These are phyloP conservation scores for Acrocephalus arundinaceus DNA, from an alignment of 2,113 vertebrate genomes.

Conservation along the genomic window DNA sequence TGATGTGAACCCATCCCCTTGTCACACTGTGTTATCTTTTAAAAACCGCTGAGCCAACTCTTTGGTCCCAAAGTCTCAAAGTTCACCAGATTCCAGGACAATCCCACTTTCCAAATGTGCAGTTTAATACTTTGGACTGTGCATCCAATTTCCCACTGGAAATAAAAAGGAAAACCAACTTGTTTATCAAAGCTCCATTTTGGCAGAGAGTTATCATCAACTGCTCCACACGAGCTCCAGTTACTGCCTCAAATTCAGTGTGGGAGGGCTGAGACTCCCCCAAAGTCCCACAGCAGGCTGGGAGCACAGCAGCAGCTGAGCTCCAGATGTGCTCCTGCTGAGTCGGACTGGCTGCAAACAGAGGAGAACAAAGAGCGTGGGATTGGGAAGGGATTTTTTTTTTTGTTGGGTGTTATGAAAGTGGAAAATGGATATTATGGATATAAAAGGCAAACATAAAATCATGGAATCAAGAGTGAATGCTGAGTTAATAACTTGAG, in stretches of 20 bases:
- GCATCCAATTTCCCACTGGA: not conserved
- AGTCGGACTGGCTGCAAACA: not conserved
- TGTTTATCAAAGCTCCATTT: not conserved
- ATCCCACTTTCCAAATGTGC: not conserved
- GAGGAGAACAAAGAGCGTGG: not conserved
- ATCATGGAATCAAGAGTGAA: constrained; percentile 55
- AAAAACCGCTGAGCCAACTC: not conserved
- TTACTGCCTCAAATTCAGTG: not conserved
- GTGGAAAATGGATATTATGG: constrained; percentile 5
- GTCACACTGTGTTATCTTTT: not conserved
- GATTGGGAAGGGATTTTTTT: not conserved
- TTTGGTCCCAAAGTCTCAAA: not conserved
- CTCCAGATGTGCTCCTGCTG: constrained; percentile 39
- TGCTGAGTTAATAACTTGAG: constrained; percentile 36
- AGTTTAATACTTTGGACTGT: not conserved
- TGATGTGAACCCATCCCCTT: not conserved
- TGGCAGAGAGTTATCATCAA: rapidly evolving
- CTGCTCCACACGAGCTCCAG: not conserved
- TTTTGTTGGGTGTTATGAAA: constrained; percentile 9
- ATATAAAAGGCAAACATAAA: constrained; percentile 44
- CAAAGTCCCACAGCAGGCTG: not conserved
- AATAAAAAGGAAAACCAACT: not conserved
- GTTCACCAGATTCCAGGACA: not conserved
- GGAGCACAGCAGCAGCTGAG: not conserved
- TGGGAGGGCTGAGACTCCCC: not conserved